Base-by-base conservation (phyloP, 2,113 vertebrate genomes). In the Sceloporus tristichus region DNA sequence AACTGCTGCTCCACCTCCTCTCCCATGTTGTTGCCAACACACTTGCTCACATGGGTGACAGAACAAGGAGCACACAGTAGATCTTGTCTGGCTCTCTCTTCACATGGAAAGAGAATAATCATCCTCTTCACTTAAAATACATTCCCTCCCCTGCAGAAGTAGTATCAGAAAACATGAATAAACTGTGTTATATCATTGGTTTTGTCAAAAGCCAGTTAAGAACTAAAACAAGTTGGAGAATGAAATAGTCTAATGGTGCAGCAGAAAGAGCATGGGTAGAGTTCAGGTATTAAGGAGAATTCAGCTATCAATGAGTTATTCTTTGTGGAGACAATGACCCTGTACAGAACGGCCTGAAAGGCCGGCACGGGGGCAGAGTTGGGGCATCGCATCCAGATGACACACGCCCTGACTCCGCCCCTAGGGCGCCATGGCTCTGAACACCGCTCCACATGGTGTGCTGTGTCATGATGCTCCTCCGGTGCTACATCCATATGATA, bases 161-260 rank as follows among this genome's bases (percentile, higher is more conserved):
- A 83, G 89, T 92, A 90, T 91, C 90, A 93, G 87, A 54, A 93
- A 93, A 89, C 29, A 90, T 34, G 86, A 92, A 86, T 77, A 94
- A 94, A 90, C 29, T 0, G 0, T 85, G 81, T 93, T 89, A 82
- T 66, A 88, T 84, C 21, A 82, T 86, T 85, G 18, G 86, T 84
- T 79, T 74, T 89, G 81, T 89, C 59, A 83, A 59, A 85, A 86
- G 90, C 85, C 68, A 88, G 56, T 13, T 9, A 94, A 91, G 66
- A 88, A 9, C 62, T 74, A 54, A 65, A 89, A 90, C 0, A 0
- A 70, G 81, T 0, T 0, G 79, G 56, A 86, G 80, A 74, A 23
- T 19, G 79, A 84, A 90, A 87, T 16, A 88, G 53, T 5, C 6
- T 18, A 84, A 4, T 11, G 18, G 82, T 91, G 89, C 80, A 66